A percentile compares a stretch with the other conserved stretches of the same genome.
These are phyloP conservation scores for Trachelipus rathkii DNA, from an alignment of 1,140 invertebrate genomes.

Conservation along the genomic window DNA sequence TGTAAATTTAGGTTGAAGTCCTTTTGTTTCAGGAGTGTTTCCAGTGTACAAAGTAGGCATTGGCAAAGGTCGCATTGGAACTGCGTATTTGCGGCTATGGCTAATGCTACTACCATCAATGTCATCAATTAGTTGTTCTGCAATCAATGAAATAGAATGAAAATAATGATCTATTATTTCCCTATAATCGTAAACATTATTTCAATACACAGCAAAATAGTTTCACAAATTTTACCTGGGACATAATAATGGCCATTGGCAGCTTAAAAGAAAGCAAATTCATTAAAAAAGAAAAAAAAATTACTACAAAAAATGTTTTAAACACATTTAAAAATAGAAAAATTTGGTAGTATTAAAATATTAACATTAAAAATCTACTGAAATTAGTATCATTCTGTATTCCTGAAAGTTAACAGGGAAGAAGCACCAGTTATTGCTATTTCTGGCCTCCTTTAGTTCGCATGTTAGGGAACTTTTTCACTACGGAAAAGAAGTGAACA, in stretches of 20 bases:
- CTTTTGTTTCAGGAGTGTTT: slow-evolving; percentile 53
- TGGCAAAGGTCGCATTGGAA: slow-evolving; percentile 54
- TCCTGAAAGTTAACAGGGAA: too few relatives aligned
- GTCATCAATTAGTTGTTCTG: slow-evolving; percentile 5
- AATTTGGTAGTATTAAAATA: too few relatives aligned
- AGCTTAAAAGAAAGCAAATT: slow-evolving; percentile 36
- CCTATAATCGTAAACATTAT: too few relatives aligned
- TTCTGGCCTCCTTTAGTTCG: too few relatives aligned
- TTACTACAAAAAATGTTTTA: too few relatives aligned
- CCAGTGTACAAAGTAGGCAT: slow-evolving; percentile 71
- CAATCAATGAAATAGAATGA: neutral
- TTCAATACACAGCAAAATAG: too few relatives aligned
- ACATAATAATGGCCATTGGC: slow-evolving; percentile 42
- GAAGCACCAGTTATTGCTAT: too few relatives aligned
- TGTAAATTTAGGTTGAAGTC: slow-evolving; percentile 50
- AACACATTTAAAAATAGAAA: too few relatives aligned
- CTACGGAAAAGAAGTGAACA: too few relatives aligned
- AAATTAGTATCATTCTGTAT: too few relatives aligned
- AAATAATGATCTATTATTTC: neutral
- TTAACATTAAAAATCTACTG: too few relatives aligned
- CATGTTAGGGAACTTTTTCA: too few relatives aligned
- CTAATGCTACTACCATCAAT: neutral
- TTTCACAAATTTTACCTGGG: slow-evolving; percentile 24
- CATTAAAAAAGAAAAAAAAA: slow-evolving; percentile 1
- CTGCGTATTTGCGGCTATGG: slow-evolving; percentile 8